Percentiles rank a stretch among this genome's conserved stretches.
phyloP scores from a whole-genome alignment of 2,113 vertebrate genomes.

The Stictonetta naevosa region DNA sequence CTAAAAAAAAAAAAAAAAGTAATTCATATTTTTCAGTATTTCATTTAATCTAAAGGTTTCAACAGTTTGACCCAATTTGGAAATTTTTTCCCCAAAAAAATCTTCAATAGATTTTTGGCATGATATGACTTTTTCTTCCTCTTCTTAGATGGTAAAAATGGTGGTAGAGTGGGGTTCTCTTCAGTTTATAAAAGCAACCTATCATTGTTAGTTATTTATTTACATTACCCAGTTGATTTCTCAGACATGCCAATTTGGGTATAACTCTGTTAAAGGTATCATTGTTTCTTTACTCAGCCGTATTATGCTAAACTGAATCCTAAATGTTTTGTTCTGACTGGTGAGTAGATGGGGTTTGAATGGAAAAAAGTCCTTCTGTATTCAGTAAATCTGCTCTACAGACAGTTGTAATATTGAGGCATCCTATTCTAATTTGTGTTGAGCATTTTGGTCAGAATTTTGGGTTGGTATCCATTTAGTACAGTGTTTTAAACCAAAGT shows the following conservation, averaged over 20 bases:
- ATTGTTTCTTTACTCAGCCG: not conserved
- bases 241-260: not conserved
- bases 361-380: not conserved
- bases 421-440: not conserved
- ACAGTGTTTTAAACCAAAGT: not conserved
- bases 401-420: not conserved
- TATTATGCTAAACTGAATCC: not conserved
- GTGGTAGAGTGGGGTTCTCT: rapidly evolving
- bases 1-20: not conserved
- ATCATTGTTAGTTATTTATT: not conserved
- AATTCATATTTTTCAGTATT: not conserved
- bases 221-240: not conserved
- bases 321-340: not conserved
- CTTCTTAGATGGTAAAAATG: not conserved
- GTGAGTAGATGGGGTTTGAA: not conserved
- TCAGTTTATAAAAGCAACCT: not conserved
- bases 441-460: not conserved
- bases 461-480: not conserved
- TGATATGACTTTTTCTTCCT: not conserved
- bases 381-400: not conserved
- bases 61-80: not conserved
- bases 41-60: not conserved
- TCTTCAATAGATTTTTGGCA: not conserved
- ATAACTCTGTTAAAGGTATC: not conserved
- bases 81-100: not conserved